Evolutionary conservation across 1,140 invertebrate species (phyloP).

Genomic region (Gryllus bimaculatus): DNA sequence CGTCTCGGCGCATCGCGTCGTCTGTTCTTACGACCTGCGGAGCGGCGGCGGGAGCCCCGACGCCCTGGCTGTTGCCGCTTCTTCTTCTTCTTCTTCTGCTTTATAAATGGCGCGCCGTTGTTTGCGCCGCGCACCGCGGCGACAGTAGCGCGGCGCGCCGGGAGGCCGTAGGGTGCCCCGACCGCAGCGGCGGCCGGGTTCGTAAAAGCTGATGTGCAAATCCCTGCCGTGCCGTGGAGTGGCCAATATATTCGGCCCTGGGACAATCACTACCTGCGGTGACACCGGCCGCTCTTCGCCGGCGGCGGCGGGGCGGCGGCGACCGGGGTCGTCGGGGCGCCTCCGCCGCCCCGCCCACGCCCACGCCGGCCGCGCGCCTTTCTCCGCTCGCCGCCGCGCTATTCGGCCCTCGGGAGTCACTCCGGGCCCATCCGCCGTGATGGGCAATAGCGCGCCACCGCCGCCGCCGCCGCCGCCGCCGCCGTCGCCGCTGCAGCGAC

Average conservation of each 20-base stretch:
- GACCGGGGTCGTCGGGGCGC: background rate
- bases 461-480: background rate
- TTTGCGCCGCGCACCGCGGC: background rate
- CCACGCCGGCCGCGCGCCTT: background rate
- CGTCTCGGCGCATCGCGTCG: too few relatives aligned
- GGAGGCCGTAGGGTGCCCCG: background rate
- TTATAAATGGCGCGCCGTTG: background rate
- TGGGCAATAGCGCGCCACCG: background rate
- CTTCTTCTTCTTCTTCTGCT: background rate
- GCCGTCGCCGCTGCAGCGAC: background rate
- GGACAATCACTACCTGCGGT: constrained; percentile 2
- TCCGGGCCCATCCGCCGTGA: background rate
- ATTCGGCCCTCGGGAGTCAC: constrained; percentile 3
- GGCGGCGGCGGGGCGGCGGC: background rate
- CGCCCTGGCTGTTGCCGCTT: background rate
- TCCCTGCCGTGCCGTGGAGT: background rate
- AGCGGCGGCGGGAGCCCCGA: background rate
- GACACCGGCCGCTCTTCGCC: background rate
- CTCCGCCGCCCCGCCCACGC: background rate
- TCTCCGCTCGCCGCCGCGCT: background rate
- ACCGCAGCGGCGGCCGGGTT: background rate
- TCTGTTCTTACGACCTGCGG: too few relatives aligned
- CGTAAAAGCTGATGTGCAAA: constrained; percentile 1
- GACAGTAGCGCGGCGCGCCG: background rate
- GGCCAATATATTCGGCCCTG: background rate